Base-by-base conservation (phyloP, 2,113 vertebrate genomes). In the Asarcornis scutulata region DNA sequence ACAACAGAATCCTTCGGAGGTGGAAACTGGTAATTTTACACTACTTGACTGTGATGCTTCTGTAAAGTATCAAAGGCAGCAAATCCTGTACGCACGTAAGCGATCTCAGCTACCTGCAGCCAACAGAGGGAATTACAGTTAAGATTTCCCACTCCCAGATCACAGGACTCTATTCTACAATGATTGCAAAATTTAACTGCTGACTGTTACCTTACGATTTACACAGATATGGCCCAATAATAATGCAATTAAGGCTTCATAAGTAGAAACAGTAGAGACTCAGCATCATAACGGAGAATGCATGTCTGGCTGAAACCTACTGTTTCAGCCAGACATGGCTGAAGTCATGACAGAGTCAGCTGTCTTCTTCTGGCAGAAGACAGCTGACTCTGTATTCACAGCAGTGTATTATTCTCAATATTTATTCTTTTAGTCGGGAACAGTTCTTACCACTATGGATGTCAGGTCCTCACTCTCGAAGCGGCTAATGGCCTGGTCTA, bases 381-480 rank as follows among this genome's bases (percentile, higher is more conserved):
- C 18, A 52, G 59, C 20, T 92, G 66, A 32, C 66, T 78, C 31
- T 38, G 46, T n/a, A 71, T 16, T n/a, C 23, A 12, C 1, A 75
- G 73, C 66, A 96, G 73, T 72, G 36, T 13, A 62, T 85, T 52
- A 58, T 17, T 83, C 55, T 91, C 55, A 46, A 36, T 86, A 11
- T 66, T 91, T 64, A 40, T 20, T 22, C 14, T 56, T 53, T 25
- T 67, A 64, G 78, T 56, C 91, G 69, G 6, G 40, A 88, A 6
- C 29, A 76, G 42, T 32, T 86, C 98, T 98, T 96, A 99, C 99
- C 99, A 99, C 99, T 22, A 99, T 99, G 83, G 99, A 99, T 7
- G 99, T 99, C 91, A 99, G 98, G 94, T 99, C 99, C 96, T 99
- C 99, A 6, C 99, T 99, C 98, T 99, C 99, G 58, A 99, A 99